These are phyloP conservation scores for Asteroscopus sphinx DNA, from an alignment of 2,888 invertebrate genomes.

Conservation along the genomic window DNA sequence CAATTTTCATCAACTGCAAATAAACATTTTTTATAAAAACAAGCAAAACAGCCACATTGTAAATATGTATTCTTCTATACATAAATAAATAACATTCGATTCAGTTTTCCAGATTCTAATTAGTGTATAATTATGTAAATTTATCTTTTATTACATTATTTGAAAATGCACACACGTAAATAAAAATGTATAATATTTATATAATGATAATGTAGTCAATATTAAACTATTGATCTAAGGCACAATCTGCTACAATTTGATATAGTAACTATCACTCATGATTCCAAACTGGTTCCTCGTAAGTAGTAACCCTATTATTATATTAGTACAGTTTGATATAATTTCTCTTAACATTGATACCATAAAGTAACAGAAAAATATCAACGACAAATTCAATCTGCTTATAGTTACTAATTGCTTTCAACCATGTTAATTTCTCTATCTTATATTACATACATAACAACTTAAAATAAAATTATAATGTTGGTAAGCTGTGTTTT, in stretches of 20 bases:
- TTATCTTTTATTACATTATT: conserved; percentile 66
- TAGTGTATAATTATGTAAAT: conserved; percentile 57
- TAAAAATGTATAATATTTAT: conserved; percentile 70
- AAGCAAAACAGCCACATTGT: conserved; percentile 86
- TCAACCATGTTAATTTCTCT: conserved; percentile 80
- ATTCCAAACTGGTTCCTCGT: conserved; percentile 78
- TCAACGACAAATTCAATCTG: conserved; percentile 82
- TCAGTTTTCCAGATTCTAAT: conserved; percentile 52
- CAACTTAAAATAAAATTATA: conserved; percentile 87
- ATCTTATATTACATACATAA: conserved; percentile 83
- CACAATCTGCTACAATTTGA: conserved; percentile 85
- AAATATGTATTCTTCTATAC: conserved; percentile 62
- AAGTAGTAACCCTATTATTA: conserved; percentile 77
- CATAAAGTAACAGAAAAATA: conserved; percentile 86
- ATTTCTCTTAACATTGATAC: conserved; percentile 73
- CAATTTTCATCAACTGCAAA: conserved; percentile 80
- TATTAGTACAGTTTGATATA: conserved; percentile 74
- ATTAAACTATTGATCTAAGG: conserved; percentile 84
- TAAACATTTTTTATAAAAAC: conserved; percentile 81
- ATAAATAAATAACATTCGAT: conserved; percentile 70
- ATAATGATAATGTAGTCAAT: conserved; percentile 48
- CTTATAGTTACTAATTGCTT: conserved; percentile 79
- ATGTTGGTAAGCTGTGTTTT: conserved; percentile 90
- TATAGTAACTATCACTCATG: conserved; percentile 82
- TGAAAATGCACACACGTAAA: conserved; percentile 79